phyloP scores from a whole-genome alignment of 2,113 vertebrate species.

The Paracanthobrama guichenoti region DNA sequence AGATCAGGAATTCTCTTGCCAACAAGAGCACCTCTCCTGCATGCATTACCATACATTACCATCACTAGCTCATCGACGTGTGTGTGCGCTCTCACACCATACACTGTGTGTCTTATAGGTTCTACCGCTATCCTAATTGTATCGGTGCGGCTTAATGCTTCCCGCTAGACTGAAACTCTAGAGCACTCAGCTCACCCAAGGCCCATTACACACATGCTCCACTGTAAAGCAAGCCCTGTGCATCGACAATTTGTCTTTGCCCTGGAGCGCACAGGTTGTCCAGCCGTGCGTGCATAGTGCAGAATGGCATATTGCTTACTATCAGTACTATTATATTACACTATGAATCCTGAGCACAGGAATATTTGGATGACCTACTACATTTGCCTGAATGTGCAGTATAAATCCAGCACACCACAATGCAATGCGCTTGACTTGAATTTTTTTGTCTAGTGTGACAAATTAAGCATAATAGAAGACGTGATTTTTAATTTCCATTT shows the following conservation, averaged over 20 bases:
- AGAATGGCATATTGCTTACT: constrained; percentile 13
- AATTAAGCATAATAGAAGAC: neutral
- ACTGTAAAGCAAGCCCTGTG: constrained; percentile 18
- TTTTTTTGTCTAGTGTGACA: neutral
- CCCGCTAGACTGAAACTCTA: constrained; percentile 25
- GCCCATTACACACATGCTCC: constrained; percentile 12
- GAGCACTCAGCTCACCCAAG: constrained; percentile 28
- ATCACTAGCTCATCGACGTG: neutral
- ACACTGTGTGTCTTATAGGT: neutral
- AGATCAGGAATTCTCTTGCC: constrained; percentile 51
- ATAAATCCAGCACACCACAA: neutral
- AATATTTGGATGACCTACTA: constrained; percentile 25
- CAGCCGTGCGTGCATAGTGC: neutral
- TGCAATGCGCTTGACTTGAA: neutral
- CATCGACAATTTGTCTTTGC: constrained; percentile 25
- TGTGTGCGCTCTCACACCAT: constrained; percentile 18
- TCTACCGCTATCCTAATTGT: neutral
- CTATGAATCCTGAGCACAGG: constrained; percentile 2
- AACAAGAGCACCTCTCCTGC: constrained; percentile 50
- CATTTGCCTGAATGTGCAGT: neutral
- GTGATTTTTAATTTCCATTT: neutral
- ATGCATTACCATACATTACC: constrained; percentile 55
- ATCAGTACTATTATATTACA: constrained; percentile 26
- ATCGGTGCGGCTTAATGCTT: constrained; percentile 21
- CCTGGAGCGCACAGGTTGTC: neutral